phyloP scores from a whole-genome alignment of 64 coral and sea anemone genomes.

The Dendrophyllia cribrosa region DNA sequence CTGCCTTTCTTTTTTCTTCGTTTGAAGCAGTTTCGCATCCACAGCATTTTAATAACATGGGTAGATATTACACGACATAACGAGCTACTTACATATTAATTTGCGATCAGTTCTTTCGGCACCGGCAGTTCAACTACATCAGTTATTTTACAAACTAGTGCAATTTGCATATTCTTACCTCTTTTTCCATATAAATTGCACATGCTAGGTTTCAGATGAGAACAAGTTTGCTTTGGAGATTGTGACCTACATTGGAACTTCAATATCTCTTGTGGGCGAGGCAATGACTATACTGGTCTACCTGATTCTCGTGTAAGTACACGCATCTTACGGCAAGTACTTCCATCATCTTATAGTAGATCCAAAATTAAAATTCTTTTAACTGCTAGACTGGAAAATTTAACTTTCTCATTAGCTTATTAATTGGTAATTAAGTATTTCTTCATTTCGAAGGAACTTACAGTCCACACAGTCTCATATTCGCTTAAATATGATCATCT shows the following conservation, averaged over 20 bases:
- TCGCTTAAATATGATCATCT: constrained; percentile 4
- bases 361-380: too few species aligned
- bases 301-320: constrained; percentile 63
- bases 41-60: too few species aligned
- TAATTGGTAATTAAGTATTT: background rate
- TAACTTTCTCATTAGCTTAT: background rate
- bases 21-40: too few species aligned
- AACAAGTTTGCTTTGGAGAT: constrained; percentile 59
- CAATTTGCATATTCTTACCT: too few species aligned
- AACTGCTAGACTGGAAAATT: background rate
- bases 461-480: constrained; percentile 2
- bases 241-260: constrained; percentile 71
- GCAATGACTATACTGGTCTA: constrained; percentile 36
- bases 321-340: too few species aligned
- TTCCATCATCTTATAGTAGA: too few species aligned
- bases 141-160: too few species aligned
- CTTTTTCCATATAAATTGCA: background rate
- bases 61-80: too few species aligned
- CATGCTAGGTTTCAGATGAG: constrained; percentile 13
- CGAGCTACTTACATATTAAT: too few species aligned
- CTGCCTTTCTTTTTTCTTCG: too few species aligned
- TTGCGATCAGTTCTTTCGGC: too few species aligned
- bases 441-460: background rate
- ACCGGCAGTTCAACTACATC: too few species aligned
- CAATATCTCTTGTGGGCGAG: constrained; percentile 59